phyloP scores from a whole-genome alignment of 2,797 vertebrate genomes.

The Dipus sagitta region DNA sequence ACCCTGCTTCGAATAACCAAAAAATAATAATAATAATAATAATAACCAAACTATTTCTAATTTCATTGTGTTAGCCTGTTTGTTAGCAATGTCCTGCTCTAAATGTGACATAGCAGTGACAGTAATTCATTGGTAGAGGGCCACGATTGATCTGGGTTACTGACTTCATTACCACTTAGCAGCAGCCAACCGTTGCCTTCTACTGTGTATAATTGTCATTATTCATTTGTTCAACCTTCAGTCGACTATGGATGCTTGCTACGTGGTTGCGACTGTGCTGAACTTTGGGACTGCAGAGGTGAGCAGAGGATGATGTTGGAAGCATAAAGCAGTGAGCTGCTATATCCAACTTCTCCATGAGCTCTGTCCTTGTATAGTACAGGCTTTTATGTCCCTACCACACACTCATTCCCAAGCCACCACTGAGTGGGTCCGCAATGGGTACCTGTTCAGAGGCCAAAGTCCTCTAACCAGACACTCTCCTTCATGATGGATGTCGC shows the following conservation, averaged over 20 bases:
- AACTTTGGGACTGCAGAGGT: constrained; percentile 49
- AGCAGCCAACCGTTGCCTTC: constrained; percentile 4
- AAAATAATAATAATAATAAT: too few species aligned
- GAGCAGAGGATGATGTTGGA: constrained; percentile 49
- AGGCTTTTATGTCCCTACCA: background rate
- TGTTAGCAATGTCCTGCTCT: background rate
- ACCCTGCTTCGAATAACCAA: too few species aligned
- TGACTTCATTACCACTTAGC: constrained; percentile 48
- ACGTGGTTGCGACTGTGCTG: background rate
- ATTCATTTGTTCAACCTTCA: constrained; percentile 52
- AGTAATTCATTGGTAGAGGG: background rate
- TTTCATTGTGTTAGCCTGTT: background rate
- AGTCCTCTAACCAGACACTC: background rate
- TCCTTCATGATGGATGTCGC: background rate
- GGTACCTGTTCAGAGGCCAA: background rate
- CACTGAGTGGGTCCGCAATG: background rate
- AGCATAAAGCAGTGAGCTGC: constrained; percentile 41
- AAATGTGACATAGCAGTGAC: background rate
- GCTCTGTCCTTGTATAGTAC: background rate
- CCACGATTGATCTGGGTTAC: constrained; percentile 6
- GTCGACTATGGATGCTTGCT: background rate
- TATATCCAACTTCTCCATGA: constrained; percentile 6
- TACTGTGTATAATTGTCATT: constrained; percentile 56
- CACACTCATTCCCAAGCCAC: background rate
- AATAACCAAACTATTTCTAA: constrained; percentile 6